phyloP scores from a whole-genome alignment of 2,888 invertebrate species.

The Cheilosia grossa region DNA sequence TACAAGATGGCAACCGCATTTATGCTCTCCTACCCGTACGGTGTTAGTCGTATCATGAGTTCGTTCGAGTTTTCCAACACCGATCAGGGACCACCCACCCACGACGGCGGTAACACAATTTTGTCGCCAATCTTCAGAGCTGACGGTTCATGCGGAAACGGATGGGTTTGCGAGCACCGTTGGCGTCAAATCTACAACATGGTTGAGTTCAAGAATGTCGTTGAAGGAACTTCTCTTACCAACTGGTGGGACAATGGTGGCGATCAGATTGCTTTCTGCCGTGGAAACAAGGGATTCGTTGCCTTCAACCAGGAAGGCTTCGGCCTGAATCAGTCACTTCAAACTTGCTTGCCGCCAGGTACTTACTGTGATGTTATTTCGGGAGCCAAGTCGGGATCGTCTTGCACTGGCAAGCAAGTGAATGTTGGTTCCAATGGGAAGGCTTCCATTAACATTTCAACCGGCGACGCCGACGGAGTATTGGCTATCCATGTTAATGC shows the following conservation, averaged over 20 bases:
- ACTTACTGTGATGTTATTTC: constrained; percentile 94
- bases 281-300: constrained; percentile 89
- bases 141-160: constrained; percentile 86
- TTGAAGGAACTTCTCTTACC: constrained; percentile 84
- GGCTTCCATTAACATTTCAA: constrained; percentile 77
- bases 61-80: constrained; percentile 88
- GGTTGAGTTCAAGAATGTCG: constrained; percentile 90
- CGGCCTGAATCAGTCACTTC: constrained; percentile 85
- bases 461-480: constrained; percentile 85
- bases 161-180: constrained; percentile 93
- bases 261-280: constrained; percentile 93
- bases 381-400: constrained; percentile 84
- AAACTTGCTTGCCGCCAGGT: constrained; percentile 90
- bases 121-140: constrained; percentile 87
- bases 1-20: constrained; percentile 94
- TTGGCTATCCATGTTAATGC: constrained; percentile 87
- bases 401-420: constrained; percentile 79
- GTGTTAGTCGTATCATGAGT: constrained; percentile 92
- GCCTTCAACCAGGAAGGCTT: constrained; percentile 89
- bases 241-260: constrained; percentile 93
- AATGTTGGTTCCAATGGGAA: constrained; percentile 79
- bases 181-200: constrained; percentile 93
- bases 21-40: constrained; percentile 94
- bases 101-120: constrained; percentile 85
- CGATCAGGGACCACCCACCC: constrained; percentile 88